These are phyloP conservation scores for Dinocampus coccinellae DNA, from an alignment of 2,888 invertebrate genomes.

Conservation along the genomic window DNA sequence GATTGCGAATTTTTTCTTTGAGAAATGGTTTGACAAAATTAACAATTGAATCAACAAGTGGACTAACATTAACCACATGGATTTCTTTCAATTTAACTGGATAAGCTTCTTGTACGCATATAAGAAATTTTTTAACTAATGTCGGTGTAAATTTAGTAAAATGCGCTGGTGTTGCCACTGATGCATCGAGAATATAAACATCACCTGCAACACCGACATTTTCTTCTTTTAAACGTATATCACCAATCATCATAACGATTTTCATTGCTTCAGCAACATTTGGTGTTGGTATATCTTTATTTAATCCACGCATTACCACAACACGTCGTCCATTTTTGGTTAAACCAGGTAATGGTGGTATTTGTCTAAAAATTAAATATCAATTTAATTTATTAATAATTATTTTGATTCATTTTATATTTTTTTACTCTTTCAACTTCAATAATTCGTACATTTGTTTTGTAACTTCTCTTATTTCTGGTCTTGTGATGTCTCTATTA, in stretches of 20 bases:
- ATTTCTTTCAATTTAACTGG: conserved; percentile 90
- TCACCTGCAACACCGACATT: conserved; percentile 87
- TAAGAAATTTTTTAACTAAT: conserved; percentile 86
- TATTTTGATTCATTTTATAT: background rate
- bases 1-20: conserved; percentile 87
- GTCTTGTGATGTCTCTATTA: conserved; percentile 80
- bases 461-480: conserved; percentile 79
- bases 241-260: conserved; percentile 86
- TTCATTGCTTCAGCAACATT: conserved; percentile 85
- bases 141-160: conserved; percentile 88
- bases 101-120: conserved; percentile 88
- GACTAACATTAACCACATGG: conserved; percentile 87
- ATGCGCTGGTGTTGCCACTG: conserved; percentile 83
- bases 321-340: conserved; percentile 86
- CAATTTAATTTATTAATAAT: background rate
- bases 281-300: conserved; percentile 79
- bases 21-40: conserved; percentile 89
- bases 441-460: conserved; percentile 76
- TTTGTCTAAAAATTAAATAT: conserved; percentile 78
- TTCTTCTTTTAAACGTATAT: conserved; percentile 83
- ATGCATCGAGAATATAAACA: conserved; percentile 84
- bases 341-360: conserved; percentile 85
- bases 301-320: conserved; percentile 79
- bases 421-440: too few relatives aligned
- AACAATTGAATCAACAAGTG: conserved; percentile 86